A percentile compares a stretch with the other conserved stretches of the same genome.
These are phyloP conservation scores for Thereva unica DNA, from an alignment of 2,888 invertebrate species.

Conservation along the genomic window DNA sequence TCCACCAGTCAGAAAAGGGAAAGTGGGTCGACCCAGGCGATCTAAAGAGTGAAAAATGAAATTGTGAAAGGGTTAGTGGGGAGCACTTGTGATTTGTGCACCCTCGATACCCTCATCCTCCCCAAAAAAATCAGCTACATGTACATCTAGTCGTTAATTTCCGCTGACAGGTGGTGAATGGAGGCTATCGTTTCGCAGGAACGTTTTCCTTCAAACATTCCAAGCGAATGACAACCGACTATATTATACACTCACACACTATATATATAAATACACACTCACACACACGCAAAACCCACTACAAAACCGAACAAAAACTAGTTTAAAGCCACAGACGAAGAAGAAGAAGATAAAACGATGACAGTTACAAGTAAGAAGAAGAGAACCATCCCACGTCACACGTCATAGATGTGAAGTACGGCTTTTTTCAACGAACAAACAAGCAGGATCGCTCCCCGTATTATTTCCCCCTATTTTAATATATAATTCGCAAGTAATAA, in stretches of 20 bases:
- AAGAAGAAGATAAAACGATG: constrained; percentile 13
- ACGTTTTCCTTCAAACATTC: constrained; percentile 29
- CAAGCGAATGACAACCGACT: constrained; percentile 32
- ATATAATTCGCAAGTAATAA: constrained; percentile 27
- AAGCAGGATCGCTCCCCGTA: neutral
- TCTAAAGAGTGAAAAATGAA: constrained; percentile 76
- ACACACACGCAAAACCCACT: too few relatives aligned
- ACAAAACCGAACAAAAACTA: constrained; percentile 24
- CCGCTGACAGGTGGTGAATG: constrained; percentile 35
- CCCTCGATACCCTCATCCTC: neutral
- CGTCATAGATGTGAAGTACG: too few relatives aligned
- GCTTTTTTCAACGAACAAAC: neutral
- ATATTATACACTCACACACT: constrained; percentile 2
- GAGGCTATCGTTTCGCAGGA: constrained; percentile 22
- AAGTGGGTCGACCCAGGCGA: constrained; percentile 80
- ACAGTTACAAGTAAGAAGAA: constrained; percentile 9
- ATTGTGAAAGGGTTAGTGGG: constrained; percentile 7
- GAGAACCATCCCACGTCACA: too few relatives aligned
- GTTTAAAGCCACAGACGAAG: constrained; percentile 14
- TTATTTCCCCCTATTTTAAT: constrained; percentile 22
- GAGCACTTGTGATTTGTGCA: neutral
- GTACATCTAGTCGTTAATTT: constrained; percentile 41
- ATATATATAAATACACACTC: too few relatives aligned
- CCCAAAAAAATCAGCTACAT: neutral
- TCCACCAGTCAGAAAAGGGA: constrained; percentile 82